phyloP scores from a whole-genome alignment of 1,140 invertebrate species.

The Amyelois transitella region DNA sequence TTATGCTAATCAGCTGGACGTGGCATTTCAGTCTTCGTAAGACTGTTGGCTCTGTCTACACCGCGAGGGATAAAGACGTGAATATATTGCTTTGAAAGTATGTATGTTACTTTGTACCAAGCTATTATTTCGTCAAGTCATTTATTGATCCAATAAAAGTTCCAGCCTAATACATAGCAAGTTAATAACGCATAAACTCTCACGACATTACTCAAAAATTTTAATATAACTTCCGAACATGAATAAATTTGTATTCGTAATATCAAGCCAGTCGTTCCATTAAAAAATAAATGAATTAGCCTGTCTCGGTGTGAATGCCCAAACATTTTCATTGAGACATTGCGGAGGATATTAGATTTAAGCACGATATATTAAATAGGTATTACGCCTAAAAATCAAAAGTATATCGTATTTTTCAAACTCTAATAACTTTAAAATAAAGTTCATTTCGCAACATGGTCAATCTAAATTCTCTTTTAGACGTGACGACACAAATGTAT shows the following conservation, averaged over 20 bases:
- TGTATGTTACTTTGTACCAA: too few species aligned
- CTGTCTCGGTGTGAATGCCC: slow-evolving; percentile 19
- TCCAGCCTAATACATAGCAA: too few species aligned
- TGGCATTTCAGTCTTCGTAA: too few species aligned
- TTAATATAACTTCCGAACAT: slow-evolving; percentile 16
- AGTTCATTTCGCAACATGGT: too few species aligned
- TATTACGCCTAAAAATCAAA: background rate
- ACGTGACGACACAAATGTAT: slow-evolving; percentile 14
- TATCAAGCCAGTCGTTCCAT: slow-evolving; percentile 14
- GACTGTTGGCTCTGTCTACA: too few species aligned
- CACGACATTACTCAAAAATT: background rate
- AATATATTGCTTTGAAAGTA: too few species aligned
- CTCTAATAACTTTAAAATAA: too few species aligned
- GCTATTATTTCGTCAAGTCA: too few species aligned
- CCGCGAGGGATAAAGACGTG: too few species aligned
- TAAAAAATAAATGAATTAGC: slow-evolving; percentile 17
- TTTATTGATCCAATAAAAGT: too few species aligned
- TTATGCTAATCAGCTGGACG: too few species aligned
- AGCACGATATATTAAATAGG: slow-evolving; percentile 15
- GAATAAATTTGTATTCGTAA: slow-evolving; percentile 27
- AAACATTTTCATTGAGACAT: slow-evolving; percentile 33
- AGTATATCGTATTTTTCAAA: slow-evolving; percentile 7
- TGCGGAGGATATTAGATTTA: slow-evolving; percentile 18
- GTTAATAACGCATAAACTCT: background rate
- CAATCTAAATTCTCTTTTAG: too few species aligned